Base-by-base conservation (phyloP, 2,888 invertebrate species). In the Xestia rhomboidea region DNA sequence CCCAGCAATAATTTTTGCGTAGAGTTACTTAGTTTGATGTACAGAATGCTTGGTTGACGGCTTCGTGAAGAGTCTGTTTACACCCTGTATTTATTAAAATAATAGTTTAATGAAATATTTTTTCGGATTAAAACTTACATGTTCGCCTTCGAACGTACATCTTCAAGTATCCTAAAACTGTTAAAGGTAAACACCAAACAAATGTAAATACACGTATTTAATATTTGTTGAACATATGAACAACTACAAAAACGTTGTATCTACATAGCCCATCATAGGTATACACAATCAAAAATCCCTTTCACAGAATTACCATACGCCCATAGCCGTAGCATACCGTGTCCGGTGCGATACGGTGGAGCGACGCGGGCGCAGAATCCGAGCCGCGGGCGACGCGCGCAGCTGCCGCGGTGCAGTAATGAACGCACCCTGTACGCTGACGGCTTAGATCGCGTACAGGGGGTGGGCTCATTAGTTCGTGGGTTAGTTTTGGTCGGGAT, bases 351-450 rank as follows among this genome's bases (percentile, higher is more conserved):
- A 85, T 86, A 85, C 88, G 83, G 81, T 73, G 79, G 78, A 69
- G 79, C 83, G 73, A 82, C 82, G 87, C 86, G 83, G 81, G 87
- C 83, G 89, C 88, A 83, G 82, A 73, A 86, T 76, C 87, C 88
- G 86, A 86, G 90, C 91, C 93, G 89, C 89, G 86, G 90, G 92
- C 92, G 92, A 90, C 91, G 82, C 89, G 90, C 91, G 93, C 94
- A 93, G 93, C 93, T 93, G 93, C 94, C 90, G 93, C 89, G 88
- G 82, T 83, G 85, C 82, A 83, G 90, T 92, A 92, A 93, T 91
- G 91, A 90, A 91, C 92, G 92, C 91, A 90, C 89, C 90, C 90
- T 89, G 89, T 88, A 88, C 89, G 89, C 90, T 89, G 89, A 86
- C 90, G 87, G 89, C 87, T 89, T 87, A 84, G 89, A 77, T 81